phyloP scores from a whole-genome alignment of 2,113 vertebrate species.

The Lamprologus callipterus region DNA sequence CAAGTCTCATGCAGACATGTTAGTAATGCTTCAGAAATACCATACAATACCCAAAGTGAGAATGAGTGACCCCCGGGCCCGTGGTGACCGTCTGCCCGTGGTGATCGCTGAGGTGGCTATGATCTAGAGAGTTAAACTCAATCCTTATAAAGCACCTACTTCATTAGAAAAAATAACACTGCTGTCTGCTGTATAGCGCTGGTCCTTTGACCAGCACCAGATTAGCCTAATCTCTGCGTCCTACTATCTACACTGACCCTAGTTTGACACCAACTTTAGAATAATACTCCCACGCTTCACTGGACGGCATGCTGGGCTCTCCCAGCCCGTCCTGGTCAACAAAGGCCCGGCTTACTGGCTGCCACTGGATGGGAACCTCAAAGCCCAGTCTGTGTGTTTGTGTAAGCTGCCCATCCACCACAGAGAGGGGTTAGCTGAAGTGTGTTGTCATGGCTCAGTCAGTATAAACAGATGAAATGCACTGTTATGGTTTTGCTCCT shows the following conservation, averaged over 20 bases:
- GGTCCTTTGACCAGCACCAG: constrained; percentile 28
- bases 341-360: constrained; percentile 33
- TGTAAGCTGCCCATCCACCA: constrained; percentile 23
- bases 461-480: background rate
- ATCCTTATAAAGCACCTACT: constrained; percentile 36
- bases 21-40: background rate
- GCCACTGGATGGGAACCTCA: constrained; percentile 40
- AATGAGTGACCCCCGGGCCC: background rate
- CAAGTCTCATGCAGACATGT: background rate
- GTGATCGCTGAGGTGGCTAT: constrained; percentile 2
- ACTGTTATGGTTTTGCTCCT: constrained; percentile 1
- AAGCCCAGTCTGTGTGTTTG: constrained; percentile 25
- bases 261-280: constrained; percentile 54
- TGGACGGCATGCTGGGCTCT: constrained; percentile 15
- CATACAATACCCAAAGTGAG: background rate
- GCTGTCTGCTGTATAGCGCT: constrained; percentile 6
- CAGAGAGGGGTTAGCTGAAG: constrained; percentile 17
- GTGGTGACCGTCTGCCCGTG: constrained; percentile 17
- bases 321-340: constrained; percentile 24
- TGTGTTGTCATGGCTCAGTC: constrained; percentile 16
- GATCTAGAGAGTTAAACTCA: constrained; percentile 14
- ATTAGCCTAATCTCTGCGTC: constrained; percentile 40
- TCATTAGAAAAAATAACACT: constrained; percentile 26
- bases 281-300: constrained; percentile 55
- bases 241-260: constrained; percentile 56